Evolutionary conservation across 2,113 vertebrate species (phyloP).

Genomic region (Rynchops niger): DNA sequence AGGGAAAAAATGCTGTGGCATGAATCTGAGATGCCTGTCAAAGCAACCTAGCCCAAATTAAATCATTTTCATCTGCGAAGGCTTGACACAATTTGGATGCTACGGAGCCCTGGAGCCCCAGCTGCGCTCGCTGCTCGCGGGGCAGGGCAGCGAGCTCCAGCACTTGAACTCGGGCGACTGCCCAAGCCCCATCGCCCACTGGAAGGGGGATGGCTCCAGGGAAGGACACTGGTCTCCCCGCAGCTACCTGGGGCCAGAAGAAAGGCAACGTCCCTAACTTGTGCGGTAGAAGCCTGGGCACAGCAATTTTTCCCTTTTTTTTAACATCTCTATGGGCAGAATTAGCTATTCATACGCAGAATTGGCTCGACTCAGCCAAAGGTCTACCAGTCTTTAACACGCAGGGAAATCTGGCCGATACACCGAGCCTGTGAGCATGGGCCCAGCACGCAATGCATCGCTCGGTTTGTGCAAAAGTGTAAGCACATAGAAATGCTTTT

Average conservation of each 20-base stretch:
- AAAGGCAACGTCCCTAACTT: fast-evolving
- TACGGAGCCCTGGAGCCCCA: neutral
- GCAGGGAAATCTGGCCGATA: neutral
- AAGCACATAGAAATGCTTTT: neutral
- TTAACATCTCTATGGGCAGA: neutral
- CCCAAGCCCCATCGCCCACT: neutral
- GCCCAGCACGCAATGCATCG: neutral
- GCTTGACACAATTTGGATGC: neutral
- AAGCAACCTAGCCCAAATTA: neutral
- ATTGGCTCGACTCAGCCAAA: neutral
- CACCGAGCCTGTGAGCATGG: neutral
- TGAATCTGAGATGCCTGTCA: neutral
- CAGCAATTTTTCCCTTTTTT: neutral
- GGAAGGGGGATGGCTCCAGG: neutral
- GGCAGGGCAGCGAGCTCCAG: neutral
- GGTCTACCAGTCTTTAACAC: neutral
- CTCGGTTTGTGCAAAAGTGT: neutral
- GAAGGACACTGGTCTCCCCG: neutral
- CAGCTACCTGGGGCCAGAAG: neutral
- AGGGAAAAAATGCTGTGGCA: neutral
- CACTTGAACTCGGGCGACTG: neutral
- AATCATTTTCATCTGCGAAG: neutral
- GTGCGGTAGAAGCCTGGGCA: neutral
- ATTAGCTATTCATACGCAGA: neutral
- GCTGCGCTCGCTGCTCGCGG: fast-evolving